Percentiles rank a stretch among this genome's conserved stretches.
Evolutionary conservation across 2,113 vertebrate genomes (phyloP).

Genomic region (human (Homo sapiens)): GRCh38 chr5:174714501-174715000

Average conservation of each 20-base stretch:
- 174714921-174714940: constrained; percentile 9
- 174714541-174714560: too few species aligned
- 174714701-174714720: not conserved
- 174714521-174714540: too few species aligned
- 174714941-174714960: not conserved
- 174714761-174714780: not conserved
- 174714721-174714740: not conserved
- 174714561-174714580: too few species aligned
- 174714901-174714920: not conserved
- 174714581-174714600: too few species aligned
- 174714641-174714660: not conserved
- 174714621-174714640: not conserved
- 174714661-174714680: not conserved
- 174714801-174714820: not conserved
- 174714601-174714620: not conserved
- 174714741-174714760: not conserved
- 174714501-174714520: too few species aligned
- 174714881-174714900: not conserved
- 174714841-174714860: constrained; percentile 28
- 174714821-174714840: not conserved
- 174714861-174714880: not conserved
- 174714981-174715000: not conserved
- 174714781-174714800: not conserved
- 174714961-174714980: not conserved
- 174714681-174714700: not conserved